phyloP scores from a whole-genome alignment of 2,888 invertebrate species.

The Halocaridina rubra region DNA sequence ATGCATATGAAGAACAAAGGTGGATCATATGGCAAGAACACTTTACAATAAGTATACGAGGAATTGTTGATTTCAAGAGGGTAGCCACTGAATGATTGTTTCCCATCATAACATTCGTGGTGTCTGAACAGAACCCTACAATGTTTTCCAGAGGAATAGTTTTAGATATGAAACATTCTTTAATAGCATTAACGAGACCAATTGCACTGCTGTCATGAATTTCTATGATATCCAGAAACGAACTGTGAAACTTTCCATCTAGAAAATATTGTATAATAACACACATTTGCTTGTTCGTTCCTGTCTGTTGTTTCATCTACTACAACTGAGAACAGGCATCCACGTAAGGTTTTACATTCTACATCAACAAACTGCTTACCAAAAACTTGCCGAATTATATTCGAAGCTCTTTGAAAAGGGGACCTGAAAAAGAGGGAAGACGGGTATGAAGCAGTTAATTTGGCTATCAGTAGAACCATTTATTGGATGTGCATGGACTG shows the following conservation, averaged over 20 bases:
- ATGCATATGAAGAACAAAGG: constrained; percentile 66
- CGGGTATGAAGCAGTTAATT: too few species aligned
- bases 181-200: constrained; percentile 31
- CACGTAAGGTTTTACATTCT: background rate
- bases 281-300: background rate
- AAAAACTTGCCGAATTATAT: constrained; percentile 6
- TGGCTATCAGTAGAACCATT: too few species aligned
- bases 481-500: too few species aligned
- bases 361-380: background rate
- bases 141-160: constrained; percentile 64
- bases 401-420: background rate
- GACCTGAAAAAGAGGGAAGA: too few species aligned
- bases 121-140: constrained; percentile 66
- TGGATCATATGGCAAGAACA: constrained; percentile 67
- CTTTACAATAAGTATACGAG: constrained; percentile 66
- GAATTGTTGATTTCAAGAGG: constrained; percentile 31
- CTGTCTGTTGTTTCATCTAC: constrained; percentile 2
- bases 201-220: constrained; percentile 10
- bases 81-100: constrained; percentile 50
- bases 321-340: background rate
- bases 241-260: background rate
- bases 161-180: constrained; percentile 35
- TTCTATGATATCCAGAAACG: background rate
- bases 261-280: background rate
- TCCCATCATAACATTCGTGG: constrained; percentile 66